Evolutionary conservation across 2,797 vertebrate species (phyloP), one percentile per base, ranked within the genome.

Genomic region (Lerista edwardsae): DNA sequence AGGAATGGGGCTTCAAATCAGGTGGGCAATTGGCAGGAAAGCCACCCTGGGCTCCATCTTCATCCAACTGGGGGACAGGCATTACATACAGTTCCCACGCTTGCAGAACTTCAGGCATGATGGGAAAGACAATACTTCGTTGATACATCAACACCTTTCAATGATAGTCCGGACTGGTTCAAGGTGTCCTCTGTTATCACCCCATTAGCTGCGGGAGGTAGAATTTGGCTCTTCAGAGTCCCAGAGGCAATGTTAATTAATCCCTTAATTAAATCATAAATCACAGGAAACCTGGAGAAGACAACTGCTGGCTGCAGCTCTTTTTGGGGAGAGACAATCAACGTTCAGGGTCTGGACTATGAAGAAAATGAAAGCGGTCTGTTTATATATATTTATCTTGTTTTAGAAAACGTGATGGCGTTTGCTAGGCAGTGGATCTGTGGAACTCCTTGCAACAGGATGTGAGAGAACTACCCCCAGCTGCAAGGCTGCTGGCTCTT

Each of bases 191-290:
- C 61, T 7, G 75, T 65, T 55, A 82, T 82, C 80, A 82, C 59
- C 21, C 47, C 27, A 7, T 55, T 67, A 55, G 81, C 72, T 83
- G 72, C 67, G 12, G n/a, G 44, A 64, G 23, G 71, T 41, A 64
- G 39, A 65, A 62, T 64, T 47, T 31, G 19, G 25, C n/a, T 57
- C 41, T 75, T 74, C 62, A 51, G 11, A 10, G 41, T 15, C 9
- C 34, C 29, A 34, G 44, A 51, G 8, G 15, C 7, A 36, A 23
- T n/a, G 17, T 83, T 83, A 29, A 67, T 67, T 83, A 65, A 65
- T 51, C 61, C 44, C 31, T 65, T 82, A 82, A 83, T 83, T 75
- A 44, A 55, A 55, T 55, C 44, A 55, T 83, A 65, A 65, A 75
- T 39, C 31, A 67, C 61, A 19, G 55, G 55, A 11, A 29, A 59